Percentiles rank a stretch among this genome's conserved stretches.
Conservation (phyloP, 2,888 invertebrate genomes). For the Polylopha cassiicola region DNA sequence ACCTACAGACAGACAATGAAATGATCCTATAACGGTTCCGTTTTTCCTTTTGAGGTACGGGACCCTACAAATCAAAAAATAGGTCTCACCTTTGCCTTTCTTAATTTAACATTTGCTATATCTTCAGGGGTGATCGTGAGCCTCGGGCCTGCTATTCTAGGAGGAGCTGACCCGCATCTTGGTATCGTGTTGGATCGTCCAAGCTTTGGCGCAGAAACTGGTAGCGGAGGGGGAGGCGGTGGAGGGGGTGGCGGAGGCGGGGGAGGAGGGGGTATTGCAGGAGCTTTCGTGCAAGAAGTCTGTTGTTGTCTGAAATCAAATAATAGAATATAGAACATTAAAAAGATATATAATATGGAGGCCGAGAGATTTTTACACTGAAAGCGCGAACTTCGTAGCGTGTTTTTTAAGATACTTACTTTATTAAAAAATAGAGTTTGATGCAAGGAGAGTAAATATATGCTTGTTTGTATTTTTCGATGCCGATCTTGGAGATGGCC, state of each 20-base stretch:
- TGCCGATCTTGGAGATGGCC: too few relatives aligned
- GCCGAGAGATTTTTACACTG: too few relatives aligned
- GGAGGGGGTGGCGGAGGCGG: constrained; percentile 54
- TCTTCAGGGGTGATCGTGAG: constrained; percentile 67
- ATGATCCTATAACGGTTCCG: too few relatives aligned
- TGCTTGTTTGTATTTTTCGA: too few relatives aligned
- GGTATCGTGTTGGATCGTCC: constrained; percentile 56
- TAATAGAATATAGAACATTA: too few relatives aligned
- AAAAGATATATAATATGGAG: too few relatives aligned
- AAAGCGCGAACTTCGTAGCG: too few relatives aligned
- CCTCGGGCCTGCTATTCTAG: constrained; percentile 50
- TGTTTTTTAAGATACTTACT: too few relatives aligned
- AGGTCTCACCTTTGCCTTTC: constrained; percentile 58
- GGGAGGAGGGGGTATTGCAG: constrained; percentile 30
- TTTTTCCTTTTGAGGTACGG: too few relatives aligned
- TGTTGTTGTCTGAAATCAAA: constrained; percentile 12
- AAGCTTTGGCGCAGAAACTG: constrained; percentile 34
- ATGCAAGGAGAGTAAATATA: too few relatives aligned
- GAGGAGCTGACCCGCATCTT: constrained; percentile 63
- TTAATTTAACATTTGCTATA: constrained; percentile 66
- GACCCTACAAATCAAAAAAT: background rate
- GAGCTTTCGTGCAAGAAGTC: background rate
- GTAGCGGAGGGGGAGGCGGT: constrained; percentile 46
- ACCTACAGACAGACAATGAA: too few relatives aligned
- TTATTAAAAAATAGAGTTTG: too few relatives aligned